phyloP scores from a whole-genome alignment of 2,797 vertebrate species.

The Clangula hyemalis region DNA sequence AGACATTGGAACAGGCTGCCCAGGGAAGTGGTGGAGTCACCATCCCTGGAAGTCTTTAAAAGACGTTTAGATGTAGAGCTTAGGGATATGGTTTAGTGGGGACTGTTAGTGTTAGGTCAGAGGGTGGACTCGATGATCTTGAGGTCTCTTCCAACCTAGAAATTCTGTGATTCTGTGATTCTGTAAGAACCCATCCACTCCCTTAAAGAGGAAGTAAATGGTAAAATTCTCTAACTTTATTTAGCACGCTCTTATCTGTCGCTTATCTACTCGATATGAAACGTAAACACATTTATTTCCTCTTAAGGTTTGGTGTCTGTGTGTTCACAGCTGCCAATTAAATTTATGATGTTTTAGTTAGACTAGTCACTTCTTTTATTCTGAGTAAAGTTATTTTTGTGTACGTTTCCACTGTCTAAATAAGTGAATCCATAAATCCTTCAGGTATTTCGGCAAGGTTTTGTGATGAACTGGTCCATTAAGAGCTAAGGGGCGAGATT shows the following conservation, averaged over 20 bases:
- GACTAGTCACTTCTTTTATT: neutral
- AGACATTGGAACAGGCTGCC: no score
- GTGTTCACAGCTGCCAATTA: neutral
- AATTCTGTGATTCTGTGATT: no score
- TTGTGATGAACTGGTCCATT: neutral
- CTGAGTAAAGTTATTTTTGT: neutral
- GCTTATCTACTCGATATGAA: neutral
- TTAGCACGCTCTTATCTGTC: neutral
- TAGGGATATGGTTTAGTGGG: no score
- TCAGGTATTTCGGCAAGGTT: neutral
- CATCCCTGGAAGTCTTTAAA: no score
- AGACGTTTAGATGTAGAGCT: no score
- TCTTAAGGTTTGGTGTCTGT: neutral
- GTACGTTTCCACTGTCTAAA: conserved; percentile 2
- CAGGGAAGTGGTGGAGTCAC: no score
- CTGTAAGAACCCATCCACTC: neutral
- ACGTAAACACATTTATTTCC: conserved; percentile 22
- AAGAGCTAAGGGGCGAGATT: neutral
- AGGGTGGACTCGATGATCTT: no score
- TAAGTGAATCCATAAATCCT: conserved; percentile 36
- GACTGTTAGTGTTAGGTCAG: no score
- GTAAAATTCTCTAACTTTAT: neutral
- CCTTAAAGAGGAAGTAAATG: neutral
- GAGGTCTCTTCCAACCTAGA: no score
- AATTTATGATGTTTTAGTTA: neutral